phyloP scores from a whole-genome alignment of 2,113 vertebrate species.

The Melanotaenia duboulayi region DNA sequence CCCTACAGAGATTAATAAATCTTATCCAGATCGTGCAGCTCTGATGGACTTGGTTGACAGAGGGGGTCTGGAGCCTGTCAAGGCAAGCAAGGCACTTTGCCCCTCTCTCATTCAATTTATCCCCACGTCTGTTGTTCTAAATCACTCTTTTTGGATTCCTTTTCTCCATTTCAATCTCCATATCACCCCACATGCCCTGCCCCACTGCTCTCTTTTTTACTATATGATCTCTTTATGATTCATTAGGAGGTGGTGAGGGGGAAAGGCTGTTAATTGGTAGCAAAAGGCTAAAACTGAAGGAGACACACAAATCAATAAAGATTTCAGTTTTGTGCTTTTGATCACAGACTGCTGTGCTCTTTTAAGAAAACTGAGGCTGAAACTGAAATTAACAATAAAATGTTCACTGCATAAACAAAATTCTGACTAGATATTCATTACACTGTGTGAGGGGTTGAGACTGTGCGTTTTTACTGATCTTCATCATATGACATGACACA shows the following conservation, averaged over 20 bases:
- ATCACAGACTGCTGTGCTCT: slow-evolving; percentile 36
- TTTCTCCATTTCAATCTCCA: slow-evolving; percentile 12
- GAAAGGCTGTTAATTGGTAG: slow-evolving; percentile 55
- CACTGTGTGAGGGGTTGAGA: no score
- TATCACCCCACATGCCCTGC: background rate
- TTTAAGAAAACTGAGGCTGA: slow-evolving; percentile 30
- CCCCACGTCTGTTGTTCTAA: slow-evolving; percentile 24
- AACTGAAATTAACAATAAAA: background rate
- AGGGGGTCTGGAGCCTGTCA: slow-evolving; percentile 48
- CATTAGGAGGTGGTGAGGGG: slow-evolving; percentile 37
- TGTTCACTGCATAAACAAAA: no score
- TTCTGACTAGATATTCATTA: no score
- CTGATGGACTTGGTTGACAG: slow-evolving; percentile 58
- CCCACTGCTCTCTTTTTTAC: slow-evolving; percentile 8
- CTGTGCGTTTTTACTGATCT: no score
- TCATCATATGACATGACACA: no score
- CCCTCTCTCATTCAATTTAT: slow-evolving; percentile 30
- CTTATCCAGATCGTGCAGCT: slow-evolving; percentile 46
- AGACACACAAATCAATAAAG: slow-evolving; percentile 46
- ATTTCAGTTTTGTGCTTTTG: slow-evolving; percentile 37
- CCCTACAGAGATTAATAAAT: slow-evolving; percentile 57
- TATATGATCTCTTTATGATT: slow-evolving; percentile 52
- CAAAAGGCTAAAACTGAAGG: slow-evolving; percentile 38
- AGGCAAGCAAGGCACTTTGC: slow-evolving; percentile 25
- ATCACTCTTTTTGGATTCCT: slow-evolving; percentile 13